Base-by-base conservation (phyloP, 2,888 invertebrate species). In the Eristalis tenax region DNA sequence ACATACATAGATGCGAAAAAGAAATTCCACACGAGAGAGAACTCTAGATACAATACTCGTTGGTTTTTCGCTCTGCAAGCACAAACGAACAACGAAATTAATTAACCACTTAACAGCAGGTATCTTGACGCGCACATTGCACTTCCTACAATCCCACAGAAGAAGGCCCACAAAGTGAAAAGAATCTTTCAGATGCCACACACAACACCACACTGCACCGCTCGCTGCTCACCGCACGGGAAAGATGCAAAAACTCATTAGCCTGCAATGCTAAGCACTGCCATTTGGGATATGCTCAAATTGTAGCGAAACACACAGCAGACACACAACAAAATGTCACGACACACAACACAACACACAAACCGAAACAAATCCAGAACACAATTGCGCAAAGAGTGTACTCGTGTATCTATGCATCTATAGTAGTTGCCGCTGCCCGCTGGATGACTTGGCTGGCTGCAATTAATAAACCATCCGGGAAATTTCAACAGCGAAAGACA, bases 51-150 rank as follows among this genome's bases (percentile, higher is more conserved):
- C 22, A 38, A 32, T 32, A 22, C 64, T 38, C 32, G 22, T 15
- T 22, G 38, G 22, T 38, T 22, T 32, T 18, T 18, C 64, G 56
- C 57, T 57, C 57, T 38, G 35, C 28, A 74, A 65, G 64, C 22
- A n/a, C 66, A 40, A 4, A 56, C 35, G 57, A 74, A 82, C 86
- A 86, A 79, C 75, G 64, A 87, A 87, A 87, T 83, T 87, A 87
- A 87, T 87, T 83, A 87, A 83, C 87, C 87, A 87, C 87, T 87
- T 87, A 87, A 78, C 77, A 83, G 66, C 83, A 87, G 79, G 87
- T 83, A 87, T 87, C 83, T 87, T 87, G 66, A 87, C 83, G 87
- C 87, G 87, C 83, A 50, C 50, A 83, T 76, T 75, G 75, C 83
- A 87, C 83, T 86, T 86, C 86, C 86, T 86, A 64, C 61, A 35